Conservation (phyloP, 2,888 invertebrate genomes). For the Agrotis exclamationis region DNA sequence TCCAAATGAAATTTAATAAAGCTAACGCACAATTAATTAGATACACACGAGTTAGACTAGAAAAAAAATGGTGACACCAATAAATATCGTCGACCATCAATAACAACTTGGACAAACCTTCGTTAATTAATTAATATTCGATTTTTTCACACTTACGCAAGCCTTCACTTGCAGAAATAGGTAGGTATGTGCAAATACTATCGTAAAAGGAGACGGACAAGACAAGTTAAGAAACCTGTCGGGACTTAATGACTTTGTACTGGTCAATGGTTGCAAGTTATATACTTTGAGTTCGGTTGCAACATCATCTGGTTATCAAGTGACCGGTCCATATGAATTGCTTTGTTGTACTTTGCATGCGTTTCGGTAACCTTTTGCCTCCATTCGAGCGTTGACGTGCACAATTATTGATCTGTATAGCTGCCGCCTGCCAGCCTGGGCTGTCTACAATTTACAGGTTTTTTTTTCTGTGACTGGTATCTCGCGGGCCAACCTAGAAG, state of each 20-base stretch:
- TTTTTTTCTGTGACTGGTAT: too few relatives aligned
- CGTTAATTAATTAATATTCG: conserved; percentile 60
- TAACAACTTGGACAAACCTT: conserved; percentile 50
- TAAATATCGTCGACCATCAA: conserved; percentile 32
- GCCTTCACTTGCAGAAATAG: conserved; percentile 64
- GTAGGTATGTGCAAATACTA: conserved; percentile 74
- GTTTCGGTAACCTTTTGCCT: conserved; percentile 1
- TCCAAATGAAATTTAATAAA: conserved; percentile 4
- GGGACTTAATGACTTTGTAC: conserved; percentile 71
- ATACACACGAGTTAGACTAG: not conserved
- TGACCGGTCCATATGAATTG: conserved; percentile 13
- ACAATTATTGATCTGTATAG: not conserved
- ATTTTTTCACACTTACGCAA: conserved; percentile 66
- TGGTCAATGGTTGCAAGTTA: conserved; percentile 69
- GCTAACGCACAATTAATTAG: not conserved
- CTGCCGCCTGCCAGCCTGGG: too few relatives aligned
- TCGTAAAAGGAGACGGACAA: conserved; percentile 77
- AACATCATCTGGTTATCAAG: conserved; percentile 59
- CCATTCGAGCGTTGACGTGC: not conserved
- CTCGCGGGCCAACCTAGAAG: too few relatives aligned
- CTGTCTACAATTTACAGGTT: too few relatives aligned
- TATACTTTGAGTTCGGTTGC: conserved; percentile 65
- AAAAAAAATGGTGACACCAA: conserved; percentile 23
- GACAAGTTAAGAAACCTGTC: conserved; percentile 77
- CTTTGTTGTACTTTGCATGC: not conserved